These are phyloP conservation scores for Delphinus delphis DNA, from an alignment of 2,113 vertebrate species.

Conservation along the genomic window DNA sequence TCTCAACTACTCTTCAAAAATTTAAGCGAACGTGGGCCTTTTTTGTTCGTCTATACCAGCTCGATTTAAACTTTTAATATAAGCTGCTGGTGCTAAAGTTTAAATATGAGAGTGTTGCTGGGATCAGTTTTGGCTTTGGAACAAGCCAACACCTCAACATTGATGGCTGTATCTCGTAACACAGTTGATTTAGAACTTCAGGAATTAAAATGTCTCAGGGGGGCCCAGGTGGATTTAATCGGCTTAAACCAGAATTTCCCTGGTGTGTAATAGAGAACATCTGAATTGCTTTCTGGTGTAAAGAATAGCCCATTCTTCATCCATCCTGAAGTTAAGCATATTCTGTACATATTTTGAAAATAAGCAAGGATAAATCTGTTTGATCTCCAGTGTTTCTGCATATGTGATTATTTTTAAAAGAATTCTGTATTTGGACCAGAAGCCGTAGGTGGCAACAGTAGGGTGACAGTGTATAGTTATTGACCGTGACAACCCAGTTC, in stretches of 20 bases:
- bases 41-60: neutral
- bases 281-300: neutral
- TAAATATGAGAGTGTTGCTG: neutral
- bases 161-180: neutral
- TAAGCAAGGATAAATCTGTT: neutral
- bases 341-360: neutral
- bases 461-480: neutral
- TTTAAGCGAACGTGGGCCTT: neutral
- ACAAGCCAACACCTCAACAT: neutral
- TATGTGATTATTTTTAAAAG: neutral
- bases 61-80: neutral
- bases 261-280: neutral
- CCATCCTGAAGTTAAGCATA: neutral
- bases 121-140: neutral
- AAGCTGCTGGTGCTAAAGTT: neutral
- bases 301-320: neutral
- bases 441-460: neutral
- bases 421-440: neutral
- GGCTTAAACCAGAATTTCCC: neutral
- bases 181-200: neutral
- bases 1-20: neutral
- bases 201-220: neutral
- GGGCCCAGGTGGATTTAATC: neutral
- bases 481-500: accelerated
- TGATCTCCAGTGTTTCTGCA: neutral